Evolutionary conservation across 2,113 vertebrate species (phyloP), one percentile per base, ranked within the genome.

Genomic region (Apodemus sylvaticus): DNA sequence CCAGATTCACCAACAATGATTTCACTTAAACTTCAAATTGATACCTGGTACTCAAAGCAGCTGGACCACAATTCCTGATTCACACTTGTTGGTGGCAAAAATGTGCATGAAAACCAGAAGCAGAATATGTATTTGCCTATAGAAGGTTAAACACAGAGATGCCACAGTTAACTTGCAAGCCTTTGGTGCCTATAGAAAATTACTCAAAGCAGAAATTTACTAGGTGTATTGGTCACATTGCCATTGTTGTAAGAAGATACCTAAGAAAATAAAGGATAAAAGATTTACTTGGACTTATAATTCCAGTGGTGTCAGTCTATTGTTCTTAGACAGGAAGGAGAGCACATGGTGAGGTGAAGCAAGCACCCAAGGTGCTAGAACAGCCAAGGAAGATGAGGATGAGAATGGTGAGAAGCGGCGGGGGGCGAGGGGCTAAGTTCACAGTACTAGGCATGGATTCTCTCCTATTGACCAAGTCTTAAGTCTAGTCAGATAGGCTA

Each of bases 21-120:
- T 97, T 92, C 90, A 74, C 64, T 71, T 88, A 64, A 95, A 68
- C 74, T 93, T 58, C 55, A 68, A 36, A 77, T 90, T 83, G 1
- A 20, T 95, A 89, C 53, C 66, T 91, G 74, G 89, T 91, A 58
- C 29, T 91, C 90, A 97, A 86, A 95, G 45, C 36, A 91, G 36
- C 92, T 91, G 20, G 68, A 53, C 34, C 78, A 82, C 36, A 71
- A 9, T 88, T 64, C 19, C 42, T 64, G 58, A 68, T 73, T 14
- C 29, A 89, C 89, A 73, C 95, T 94, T 86, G 88, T 85, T 77
- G 92, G 71, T 91, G 94, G 82, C 10, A 68, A 92, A 51, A 90
- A 91, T 92, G 26, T 90, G 4, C 88, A 90, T 71, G 48, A 31
- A 79, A 62, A 86, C 26, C 45, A 58, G 48, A 82, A 11, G n/a